Conservation (phyloP, 2,113 vertebrate genomes). For the Istiophorus platypterus region DNA sequence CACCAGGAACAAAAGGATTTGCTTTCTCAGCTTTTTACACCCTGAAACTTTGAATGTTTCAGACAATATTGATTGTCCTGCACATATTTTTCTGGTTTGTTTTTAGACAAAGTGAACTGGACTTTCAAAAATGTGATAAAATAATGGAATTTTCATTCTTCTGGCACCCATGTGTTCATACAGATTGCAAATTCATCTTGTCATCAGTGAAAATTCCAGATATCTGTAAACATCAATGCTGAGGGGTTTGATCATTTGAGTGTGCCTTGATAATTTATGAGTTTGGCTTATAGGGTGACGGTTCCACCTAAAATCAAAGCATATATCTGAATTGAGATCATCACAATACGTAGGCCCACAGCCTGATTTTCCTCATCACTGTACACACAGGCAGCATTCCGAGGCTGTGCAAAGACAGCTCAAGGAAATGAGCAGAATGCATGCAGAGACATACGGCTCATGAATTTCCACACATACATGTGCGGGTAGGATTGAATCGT, state of each 20-base stretch:
- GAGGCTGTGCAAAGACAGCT: not conserved
- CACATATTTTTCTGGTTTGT: not conserved
- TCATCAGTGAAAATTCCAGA: not conserved
- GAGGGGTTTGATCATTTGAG: not conserved
- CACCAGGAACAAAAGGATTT: not conserved
- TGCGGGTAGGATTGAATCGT: conserved; percentile 16
- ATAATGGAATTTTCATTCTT: not conserved
- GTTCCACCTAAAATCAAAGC: conserved; percentile 3
- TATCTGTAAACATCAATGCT: not conserved
- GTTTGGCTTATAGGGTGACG: not conserved
- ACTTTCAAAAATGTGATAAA: too few species aligned
- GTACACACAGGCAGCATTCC: not conserved
- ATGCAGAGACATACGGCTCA: not conserved
- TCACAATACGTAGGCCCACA: not conserved
- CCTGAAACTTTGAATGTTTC: not conserved
- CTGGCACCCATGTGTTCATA: not conserved
- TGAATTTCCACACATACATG: not conserved
- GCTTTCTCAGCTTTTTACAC: not conserved
- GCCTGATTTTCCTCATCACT: not conserved
- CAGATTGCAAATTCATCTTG: not conserved
- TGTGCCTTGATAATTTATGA: not conserved
- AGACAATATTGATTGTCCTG: not conserved
- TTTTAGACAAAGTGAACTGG: too few species aligned
- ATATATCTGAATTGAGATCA: not conserved
- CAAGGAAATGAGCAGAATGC: not conserved